Conservation (phyloP, 1,140 invertebrate genomes). For the Aphelenchoides besseyi region DNA sequence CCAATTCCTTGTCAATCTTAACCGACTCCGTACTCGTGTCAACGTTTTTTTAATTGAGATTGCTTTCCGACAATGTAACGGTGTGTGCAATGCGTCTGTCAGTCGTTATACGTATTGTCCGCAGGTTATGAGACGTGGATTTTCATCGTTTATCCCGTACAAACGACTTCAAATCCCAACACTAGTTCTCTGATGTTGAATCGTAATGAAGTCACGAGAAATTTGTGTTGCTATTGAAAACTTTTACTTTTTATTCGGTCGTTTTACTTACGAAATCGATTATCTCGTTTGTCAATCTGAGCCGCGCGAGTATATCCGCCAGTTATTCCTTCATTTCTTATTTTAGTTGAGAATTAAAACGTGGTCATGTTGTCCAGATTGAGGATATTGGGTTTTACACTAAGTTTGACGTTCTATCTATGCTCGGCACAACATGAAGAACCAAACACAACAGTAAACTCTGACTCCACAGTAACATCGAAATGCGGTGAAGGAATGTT, state of each 20-base stretch:
- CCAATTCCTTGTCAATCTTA: neutral
- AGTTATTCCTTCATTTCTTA: neutral
- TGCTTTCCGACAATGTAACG: too few species aligned
- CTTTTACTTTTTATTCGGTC: too few species aligned
- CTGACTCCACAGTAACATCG: too few species aligned
- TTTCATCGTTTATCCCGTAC: too few species aligned
- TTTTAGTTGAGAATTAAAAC: neutral
- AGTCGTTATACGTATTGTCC: too few species aligned
- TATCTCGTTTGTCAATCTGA: neutral
- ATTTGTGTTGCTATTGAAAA: too few species aligned
- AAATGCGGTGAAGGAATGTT: constrained; percentile 14
- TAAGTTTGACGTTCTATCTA: neutral
- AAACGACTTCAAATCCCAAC: too few species aligned
- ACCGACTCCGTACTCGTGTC: neutral
- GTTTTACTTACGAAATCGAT: neutral
- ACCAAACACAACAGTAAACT: neutral
- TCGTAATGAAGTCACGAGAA: too few species aligned
- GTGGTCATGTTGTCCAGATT: neutral
- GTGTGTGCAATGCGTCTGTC: too few species aligned
- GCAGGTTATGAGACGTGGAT: too few species aligned
- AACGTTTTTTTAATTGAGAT: too few species aligned
- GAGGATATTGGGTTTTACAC: neutral
- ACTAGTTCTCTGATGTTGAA: too few species aligned
- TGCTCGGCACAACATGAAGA: constrained; percentile 1
- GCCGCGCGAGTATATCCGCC: neutral